A percentile compares a stretch with the other conserved stretches of the same genome.
Evolutionary conservation across 2,113 vertebrate species (phyloP).

Genomic region (Sander vitreus): DNA sequence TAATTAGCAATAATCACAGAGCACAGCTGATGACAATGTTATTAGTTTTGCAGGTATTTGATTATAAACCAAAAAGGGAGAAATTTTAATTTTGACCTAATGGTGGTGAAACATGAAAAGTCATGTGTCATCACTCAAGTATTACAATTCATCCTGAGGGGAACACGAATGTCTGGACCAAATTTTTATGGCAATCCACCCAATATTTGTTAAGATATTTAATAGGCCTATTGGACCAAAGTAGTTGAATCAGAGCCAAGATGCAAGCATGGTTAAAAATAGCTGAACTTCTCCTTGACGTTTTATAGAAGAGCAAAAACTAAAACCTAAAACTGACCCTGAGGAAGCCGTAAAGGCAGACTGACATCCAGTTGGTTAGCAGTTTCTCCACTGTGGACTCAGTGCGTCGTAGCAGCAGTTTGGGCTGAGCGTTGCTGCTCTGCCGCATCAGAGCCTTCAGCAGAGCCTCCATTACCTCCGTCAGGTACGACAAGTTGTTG

Average conservation of each 20-base stretch:
- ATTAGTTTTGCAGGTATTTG: not conserved
- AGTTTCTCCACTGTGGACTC: conserved; percentile 96
- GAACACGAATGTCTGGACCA: not conserved
- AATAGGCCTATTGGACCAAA: not conserved
- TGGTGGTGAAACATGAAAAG: not conserved
- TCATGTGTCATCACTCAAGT: not conserved
- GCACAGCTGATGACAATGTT: not conserved
- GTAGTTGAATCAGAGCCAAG: not conserved
- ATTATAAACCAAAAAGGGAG: not conserved
- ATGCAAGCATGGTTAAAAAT: not conserved
- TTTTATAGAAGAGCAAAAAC: not conserved
- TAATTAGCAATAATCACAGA: not conserved
- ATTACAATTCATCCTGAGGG: not conserved
- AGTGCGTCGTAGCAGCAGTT: conserved; percentile 92
- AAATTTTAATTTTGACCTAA: not conserved
- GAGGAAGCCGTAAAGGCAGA: conserved; percentile 96
- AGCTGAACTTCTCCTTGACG: not conserved
- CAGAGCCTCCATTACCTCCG: conserved; percentile 91
- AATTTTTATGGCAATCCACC: not conserved
- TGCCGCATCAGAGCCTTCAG: conserved; percentile 92
- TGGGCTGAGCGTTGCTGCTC: conserved; percentile 89
- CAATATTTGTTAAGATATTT: no score
- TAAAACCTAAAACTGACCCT: conserved; percentile 82
- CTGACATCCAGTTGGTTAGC: conserved; percentile 98
- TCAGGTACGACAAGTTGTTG: conserved; percentile 92